Percentiles rank a stretch among this genome's conserved stretches.
Conservation (phyloP, 2,113 vertebrate genomes). For the Sisor rabdophorus region DNA sequence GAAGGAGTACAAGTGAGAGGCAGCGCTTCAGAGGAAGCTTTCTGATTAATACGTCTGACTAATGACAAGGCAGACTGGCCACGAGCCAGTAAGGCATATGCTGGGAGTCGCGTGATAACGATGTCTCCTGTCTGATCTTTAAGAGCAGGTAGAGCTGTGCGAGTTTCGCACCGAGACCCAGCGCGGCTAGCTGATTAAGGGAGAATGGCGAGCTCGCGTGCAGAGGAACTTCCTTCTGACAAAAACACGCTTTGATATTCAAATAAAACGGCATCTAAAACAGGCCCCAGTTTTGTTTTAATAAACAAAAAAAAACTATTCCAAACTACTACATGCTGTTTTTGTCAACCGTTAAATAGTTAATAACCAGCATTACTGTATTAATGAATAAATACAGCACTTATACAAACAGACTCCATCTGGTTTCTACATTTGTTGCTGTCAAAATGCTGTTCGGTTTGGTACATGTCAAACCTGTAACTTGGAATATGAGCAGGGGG, state of each 20-base stretch:
- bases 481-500: not conserved
- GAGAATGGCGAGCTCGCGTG: constrained; percentile 37
- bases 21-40: constrained; percentile 37
- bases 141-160: constrained; percentile 37
- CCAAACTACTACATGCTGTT: not conserved
- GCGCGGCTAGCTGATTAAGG: constrained; percentile 61
- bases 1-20: constrained; percentile 22
- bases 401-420: constrained; percentile 7
- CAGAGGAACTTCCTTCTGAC: not conserved
- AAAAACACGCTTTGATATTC: not conserved
- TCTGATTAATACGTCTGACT: constrained; percentile 55
- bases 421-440: constrained; percentile 4
- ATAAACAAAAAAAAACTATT: too few relatives aligned
- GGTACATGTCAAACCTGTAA: not conserved
- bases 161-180: constrained; percentile 60
- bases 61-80: constrained; percentile 59
- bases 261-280: not conserved
- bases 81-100: constrained; percentile 70
- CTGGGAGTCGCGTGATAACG: constrained; percentile 60
- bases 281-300: not conserved
- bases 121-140: constrained; percentile 55
- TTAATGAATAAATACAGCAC: not conserved
- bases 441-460: not conserved
- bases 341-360: not conserved
- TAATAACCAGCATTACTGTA: not conserved